Evolutionary conservation across 2,797 vertebrate species (phyloP).

Genomic region (Myiotriccus ornatus): DNA sequence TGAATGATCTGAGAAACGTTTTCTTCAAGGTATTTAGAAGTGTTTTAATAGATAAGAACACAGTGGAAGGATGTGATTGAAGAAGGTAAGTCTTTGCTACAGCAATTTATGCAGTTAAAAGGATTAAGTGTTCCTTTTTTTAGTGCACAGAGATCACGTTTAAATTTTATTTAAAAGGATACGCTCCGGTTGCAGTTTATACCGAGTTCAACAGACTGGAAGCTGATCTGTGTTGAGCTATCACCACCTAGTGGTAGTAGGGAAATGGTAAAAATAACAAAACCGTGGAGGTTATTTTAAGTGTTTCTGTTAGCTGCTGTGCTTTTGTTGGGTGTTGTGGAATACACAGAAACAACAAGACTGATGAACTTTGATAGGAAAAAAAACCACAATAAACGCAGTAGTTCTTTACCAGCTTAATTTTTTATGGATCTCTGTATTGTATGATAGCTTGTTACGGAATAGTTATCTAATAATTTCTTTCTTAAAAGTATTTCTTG

Average conservation of each 20-base stretch:
- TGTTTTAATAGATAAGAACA: background rate
- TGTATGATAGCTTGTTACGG: background rate
- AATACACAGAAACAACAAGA: background rate
- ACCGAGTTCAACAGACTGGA: background rate
- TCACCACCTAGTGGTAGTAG: slow-evolving; percentile 55
- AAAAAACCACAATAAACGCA: rapidly evolving
- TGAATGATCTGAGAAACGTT: background rate
- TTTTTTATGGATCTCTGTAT: background rate
- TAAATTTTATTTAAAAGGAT: background rate
- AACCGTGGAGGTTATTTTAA: background rate
- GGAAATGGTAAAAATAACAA: background rate
- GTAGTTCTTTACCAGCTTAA: background rate
- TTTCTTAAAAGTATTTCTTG: background rate
- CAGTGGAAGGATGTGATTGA: background rate
- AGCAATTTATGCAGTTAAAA: background rate
- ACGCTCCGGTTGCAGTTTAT: background rate
- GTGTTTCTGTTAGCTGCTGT: background rate
- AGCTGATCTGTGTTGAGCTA: slow-evolving; percentile 29
- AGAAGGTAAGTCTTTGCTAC: background rate
- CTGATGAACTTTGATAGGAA: background rate
- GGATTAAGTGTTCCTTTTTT: background rate
- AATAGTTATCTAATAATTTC: background rate
- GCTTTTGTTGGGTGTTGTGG: background rate
- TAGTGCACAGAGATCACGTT: background rate
- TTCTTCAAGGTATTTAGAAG: background rate